phyloP scores from a whole-genome alignment of 2,113 vertebrate genomes.

The Tragelaphus imberbis region DNA sequence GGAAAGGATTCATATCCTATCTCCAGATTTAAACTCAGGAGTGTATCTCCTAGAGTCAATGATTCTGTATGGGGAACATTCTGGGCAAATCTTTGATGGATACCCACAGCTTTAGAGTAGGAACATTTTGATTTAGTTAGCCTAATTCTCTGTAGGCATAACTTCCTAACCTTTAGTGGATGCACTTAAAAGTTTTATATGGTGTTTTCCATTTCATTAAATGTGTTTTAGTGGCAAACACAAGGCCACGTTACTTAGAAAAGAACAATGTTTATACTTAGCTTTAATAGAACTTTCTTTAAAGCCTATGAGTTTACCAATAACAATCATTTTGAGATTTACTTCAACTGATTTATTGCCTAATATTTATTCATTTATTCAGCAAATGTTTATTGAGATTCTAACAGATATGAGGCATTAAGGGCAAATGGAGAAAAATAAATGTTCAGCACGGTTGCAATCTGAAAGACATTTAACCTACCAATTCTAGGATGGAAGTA shows the following conservation, averaged over 20 bases:
- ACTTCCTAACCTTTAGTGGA: background rate
- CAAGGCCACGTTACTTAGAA: background rate
- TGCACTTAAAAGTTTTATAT: background rate
- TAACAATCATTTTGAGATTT: background rate
- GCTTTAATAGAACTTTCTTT: background rate
- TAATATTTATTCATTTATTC: constrained; percentile 38
- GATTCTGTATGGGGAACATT: background rate
- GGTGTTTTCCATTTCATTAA: background rate
- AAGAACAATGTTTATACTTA: background rate
- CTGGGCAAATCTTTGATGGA: background rate
- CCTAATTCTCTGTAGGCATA: background rate
- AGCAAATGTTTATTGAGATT: background rate
- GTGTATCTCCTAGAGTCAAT: background rate
- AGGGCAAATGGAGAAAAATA: constrained; percentile 15
- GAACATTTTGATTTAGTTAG: background rate
- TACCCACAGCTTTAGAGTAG: background rate
- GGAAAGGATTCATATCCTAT: background rate
- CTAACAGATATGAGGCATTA: background rate
- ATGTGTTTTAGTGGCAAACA: background rate
- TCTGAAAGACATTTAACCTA: background rate
- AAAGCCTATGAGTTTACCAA: background rate
- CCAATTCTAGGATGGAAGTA: background rate
- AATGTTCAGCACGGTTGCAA: background rate
- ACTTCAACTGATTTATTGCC: background rate
- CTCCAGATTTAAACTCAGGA: background rate